Percentiles rank a stretch among this genome's conserved stretches.
phyloP scores from a whole-genome alignment of 37 sponge, comb jelly and placozoan genomes.

The Eunapius fragilis region DNA sequence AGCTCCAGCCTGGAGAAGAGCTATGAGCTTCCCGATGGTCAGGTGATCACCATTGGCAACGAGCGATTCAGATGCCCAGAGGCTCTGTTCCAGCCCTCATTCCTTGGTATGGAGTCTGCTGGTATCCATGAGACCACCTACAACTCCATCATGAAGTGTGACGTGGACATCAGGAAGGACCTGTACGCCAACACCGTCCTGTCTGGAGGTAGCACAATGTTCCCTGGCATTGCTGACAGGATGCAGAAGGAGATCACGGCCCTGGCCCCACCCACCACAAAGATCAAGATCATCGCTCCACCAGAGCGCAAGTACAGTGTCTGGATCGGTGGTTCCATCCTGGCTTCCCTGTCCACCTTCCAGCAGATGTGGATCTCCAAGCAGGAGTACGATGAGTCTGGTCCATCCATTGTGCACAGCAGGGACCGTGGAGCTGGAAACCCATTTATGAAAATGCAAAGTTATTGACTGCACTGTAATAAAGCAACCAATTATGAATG shows the following conservation, averaged over 20 bases:
- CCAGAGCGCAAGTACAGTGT: conserved; percentile 99
- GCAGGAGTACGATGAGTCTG: conserved; percentile 99
- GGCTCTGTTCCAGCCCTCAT: conserved; percentile 91
- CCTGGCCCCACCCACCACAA: conserved; percentile 98
- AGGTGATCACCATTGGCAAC: conserved; percentile 99
- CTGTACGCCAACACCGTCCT: conserved; percentile 99
- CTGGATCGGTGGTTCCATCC: conserved; percentile 99
- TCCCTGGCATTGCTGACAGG: conserved; percentile 97
- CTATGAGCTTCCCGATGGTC: conserved; percentile 99
- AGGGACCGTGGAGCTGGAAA: too few species aligned
- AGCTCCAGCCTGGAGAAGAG: conserved; percentile 96
- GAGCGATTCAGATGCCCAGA: conserved; percentile 94
- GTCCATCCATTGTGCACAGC: conserved; percentile 98
- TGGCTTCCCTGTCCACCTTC: conserved; percentile 99
- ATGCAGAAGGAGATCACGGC: conserved; percentile 99
- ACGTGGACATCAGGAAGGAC: conserved; percentile 99
- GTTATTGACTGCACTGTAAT: too few species aligned
- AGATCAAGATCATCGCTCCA: conserved; percentile 99
- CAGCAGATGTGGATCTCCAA: conserved; percentile 99
- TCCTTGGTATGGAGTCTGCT: conserved; percentile 96
- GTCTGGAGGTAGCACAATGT: conserved; percentile 99
- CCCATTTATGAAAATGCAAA: too few species aligned
- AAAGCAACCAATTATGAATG: too few species aligned
- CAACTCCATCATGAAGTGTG: conserved; percentile 99
- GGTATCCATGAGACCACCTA: conserved; percentile 99